Base-by-base conservation (phyloP, 35 echinoderm and acorn worm genomes). In the Diadema setosum region DNA sequence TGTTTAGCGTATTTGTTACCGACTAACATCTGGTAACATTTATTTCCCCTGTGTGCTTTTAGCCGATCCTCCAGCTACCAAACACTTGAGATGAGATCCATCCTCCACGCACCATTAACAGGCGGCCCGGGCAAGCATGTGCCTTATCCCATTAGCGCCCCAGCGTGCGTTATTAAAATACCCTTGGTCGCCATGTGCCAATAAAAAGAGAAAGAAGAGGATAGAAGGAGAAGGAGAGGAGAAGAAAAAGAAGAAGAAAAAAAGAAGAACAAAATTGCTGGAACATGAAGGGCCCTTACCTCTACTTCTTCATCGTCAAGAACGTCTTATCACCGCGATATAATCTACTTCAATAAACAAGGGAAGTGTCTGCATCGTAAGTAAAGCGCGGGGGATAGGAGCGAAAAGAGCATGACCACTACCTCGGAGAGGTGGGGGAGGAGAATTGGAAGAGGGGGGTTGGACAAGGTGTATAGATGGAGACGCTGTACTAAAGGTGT, bases 131-230 rank as follows among this genome's bases (percentile, higher is more conserved):
- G 63, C 63, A 34, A 33, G 63, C 37, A 67, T 67, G 37, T 67
- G 29, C 63, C 63, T 5, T 67, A 67, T 67, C 63, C 63, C 63
- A 67, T 67, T 67, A 67, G 21, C 63, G 63, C 2, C 63, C 26
- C 63, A 67, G 63, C 63, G 63, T 67, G 63, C 37, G 63, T 67
- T 67, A 67, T 67, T 67, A 67, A 34, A 67, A 67, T 67, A 67
- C 63, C 63, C 63, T 33, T 67, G 29, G 63, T 27, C 63, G 63
- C 27, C 37, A 67, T 33, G 63, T 67, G 63, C 30, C 63, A 67
- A 67, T 67, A 67, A 67, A 67, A 34, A 67, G 16, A 63, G 58
- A 63, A 30, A 63, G 58, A 63, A 32, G 21, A 32, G 37, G 37
- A 67, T 32, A n/a, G n/a, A n/a, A n/a, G 25, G 24, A 67, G 63